Evolutionary conservation across 2,888 invertebrate genomes (phyloP), one percentile per base, ranked within the genome.

Genomic region (Archips crataeganus): DNA sequence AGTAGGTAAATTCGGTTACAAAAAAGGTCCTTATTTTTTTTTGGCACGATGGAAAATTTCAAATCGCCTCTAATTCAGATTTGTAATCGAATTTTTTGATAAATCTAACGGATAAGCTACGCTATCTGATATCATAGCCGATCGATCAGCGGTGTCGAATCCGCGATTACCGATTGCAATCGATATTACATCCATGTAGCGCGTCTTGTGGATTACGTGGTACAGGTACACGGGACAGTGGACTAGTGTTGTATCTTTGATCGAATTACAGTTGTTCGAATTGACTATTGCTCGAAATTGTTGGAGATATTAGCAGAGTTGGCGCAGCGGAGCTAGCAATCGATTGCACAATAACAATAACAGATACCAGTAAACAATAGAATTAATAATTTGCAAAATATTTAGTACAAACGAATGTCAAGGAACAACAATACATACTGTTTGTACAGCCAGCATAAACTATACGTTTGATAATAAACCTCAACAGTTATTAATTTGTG

Each of bases 71-170:
- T 54, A 51, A 66, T 51, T 36, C 39, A 66, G 51, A 66, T 66
- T 54, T 39, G 51, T 77, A 80, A 77, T 75, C 71, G 76, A 78
- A 79, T 81, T 81, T 78, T 80, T 57, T 60, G 59, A 63, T 63
- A 65, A 65, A 65, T 65, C 65, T 61, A 65, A 36, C 71, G 80
- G 90, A 92, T 92, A 91, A 89, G 77, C 81, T 89, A 87, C 84
- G 79, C 84, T 90, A 93, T 93, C 93, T 83, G 82, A 83, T 90
- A 92, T 91, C 90, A 80, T 79, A 83, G 85, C 86, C 85, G 87
- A 93, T 93, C 92, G 91, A 93, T 93, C 92, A 93, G 75, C 76
- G 81, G 83, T 92, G 90, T 93, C 92, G 89, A 88, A 90, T 89
- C 87, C 78, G 80, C 83, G 89, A 90, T 90, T 91, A 90, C 81